Base-by-base conservation (phyloP, 2,888 invertebrate species). In the Lagria hirta region DNA sequence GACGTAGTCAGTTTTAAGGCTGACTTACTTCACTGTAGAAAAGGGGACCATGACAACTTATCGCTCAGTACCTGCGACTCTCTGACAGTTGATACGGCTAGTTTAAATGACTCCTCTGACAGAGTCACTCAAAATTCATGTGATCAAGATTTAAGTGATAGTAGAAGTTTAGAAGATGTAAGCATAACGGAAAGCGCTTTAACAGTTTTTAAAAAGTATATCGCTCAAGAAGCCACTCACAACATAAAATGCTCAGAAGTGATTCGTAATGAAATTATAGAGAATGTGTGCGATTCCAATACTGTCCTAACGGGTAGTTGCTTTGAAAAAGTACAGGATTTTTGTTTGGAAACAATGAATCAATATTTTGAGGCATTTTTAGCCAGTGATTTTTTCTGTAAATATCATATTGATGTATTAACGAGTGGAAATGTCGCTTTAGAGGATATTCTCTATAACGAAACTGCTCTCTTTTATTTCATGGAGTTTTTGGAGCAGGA, bases 401-500 rank as follows among this genome's bases (percentile, higher is more conserved):
- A 91, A 74, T 89, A 94, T 75, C 93, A 94, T 75, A 84, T 97
- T 58, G 94, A 97, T 70, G 80, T 96, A 48, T 77, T 94, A 54
- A 91, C 91, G 4, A 82, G 82, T 69, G 84, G 86, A 51, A 80
- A 80, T 71, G 82, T 95, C 22, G 82, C 80, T 43, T 76, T 97
- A 33, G 82, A 84, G 57, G 97, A 97, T 74, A 86, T 97, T 67
- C 75, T 97, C 36, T 86, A 88, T 69, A 92, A 92, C 74, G 93
- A 95, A 72, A 82, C 87, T 48, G 87, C 92, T 42, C 78, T 97
- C 49, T 94, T 93, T 72, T 93, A 92, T 70, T 93, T 97, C 64
- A 94, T 94, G 79, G 96, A 97, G 81, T 96, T 86, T 74, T 80
- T 95, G 73, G 96, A 97, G 70, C 88, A 92, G 67, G 92, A 94